A percentile compares a stretch with the other conserved stretches of the same genome.
Evolutionary conservation across 2,888 invertebrate species (phyloP).

Genomic region (Cheilosia variabilis): DNA sequence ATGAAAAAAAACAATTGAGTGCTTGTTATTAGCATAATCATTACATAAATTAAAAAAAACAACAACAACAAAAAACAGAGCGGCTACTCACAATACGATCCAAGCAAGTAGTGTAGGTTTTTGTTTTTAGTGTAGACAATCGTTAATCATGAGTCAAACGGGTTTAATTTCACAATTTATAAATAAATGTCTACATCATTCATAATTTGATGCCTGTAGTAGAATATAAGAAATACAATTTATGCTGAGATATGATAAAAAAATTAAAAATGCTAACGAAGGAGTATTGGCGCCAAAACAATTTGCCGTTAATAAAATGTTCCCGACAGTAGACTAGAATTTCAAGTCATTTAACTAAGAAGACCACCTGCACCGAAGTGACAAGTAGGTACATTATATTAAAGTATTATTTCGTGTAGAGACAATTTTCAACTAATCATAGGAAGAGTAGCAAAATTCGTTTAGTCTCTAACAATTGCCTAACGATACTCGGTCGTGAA

Average conservation of each 20-base stretch:
- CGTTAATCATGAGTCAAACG: not conserved
- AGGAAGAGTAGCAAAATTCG: too few species aligned
- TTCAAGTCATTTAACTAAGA: too few species aligned
- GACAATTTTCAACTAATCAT: too few species aligned
- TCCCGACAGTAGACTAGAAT: too few species aligned
- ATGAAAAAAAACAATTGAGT: not conserved
- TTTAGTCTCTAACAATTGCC: too few species aligned
- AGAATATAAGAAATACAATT: not conserved
- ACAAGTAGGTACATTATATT: too few species aligned
- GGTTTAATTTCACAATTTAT: conserved; percentile 6
- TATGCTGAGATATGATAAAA: not conserved
- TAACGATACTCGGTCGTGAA: too few species aligned
- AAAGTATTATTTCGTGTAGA: too few species aligned
- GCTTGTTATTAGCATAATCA: not conserved
- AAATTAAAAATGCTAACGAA: not conserved
- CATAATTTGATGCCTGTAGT: not conserved
- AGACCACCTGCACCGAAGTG: too few species aligned
- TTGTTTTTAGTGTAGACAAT: not conserved
- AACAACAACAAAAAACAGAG: not conserved
- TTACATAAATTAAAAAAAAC: not conserved
- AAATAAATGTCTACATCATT: conserved; percentile 3
- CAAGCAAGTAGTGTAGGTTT: not conserved
- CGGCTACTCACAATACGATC: too few species aligned
- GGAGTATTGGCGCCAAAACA: not conserved
- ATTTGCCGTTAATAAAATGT: not conserved